Conservation (phyloP, 1,140 invertebrate genomes). For the Argopecten irradians region DNA sequence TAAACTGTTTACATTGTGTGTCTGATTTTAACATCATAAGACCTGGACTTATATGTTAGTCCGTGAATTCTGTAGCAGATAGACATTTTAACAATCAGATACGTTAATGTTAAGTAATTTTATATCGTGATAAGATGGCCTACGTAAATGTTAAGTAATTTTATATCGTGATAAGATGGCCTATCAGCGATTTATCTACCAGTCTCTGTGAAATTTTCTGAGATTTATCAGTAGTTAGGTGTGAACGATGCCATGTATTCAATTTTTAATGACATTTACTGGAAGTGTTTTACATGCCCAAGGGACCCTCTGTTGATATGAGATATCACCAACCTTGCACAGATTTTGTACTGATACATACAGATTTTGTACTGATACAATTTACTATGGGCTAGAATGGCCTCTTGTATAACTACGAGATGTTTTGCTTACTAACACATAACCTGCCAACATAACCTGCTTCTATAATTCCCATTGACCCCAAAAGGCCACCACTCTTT, state of each 20-base stretch:
- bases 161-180: neutral
- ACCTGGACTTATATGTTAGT: neutral
- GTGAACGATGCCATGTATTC: neutral
- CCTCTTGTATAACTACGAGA: no score
- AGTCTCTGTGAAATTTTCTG: neutral
- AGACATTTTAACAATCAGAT: neutral
- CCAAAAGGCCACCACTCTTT: no score
- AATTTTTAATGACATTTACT: neutral
- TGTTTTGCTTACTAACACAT: no score
- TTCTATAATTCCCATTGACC: no score
- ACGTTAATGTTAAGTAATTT: conserved; percentile 10
- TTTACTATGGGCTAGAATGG: no score
- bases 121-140: neutral
- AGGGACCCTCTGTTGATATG: neutral
- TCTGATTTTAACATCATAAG: neutral
- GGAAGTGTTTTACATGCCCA: neutral
- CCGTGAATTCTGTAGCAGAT: no score
- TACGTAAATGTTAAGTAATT: conserved; percentile 23
- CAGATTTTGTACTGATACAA: no score
- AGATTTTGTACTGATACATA: no score
- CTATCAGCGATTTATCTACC: neutral
- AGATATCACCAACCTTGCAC: no score
- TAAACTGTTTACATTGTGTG: neutral
- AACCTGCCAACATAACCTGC: no score
- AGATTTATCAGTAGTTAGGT: neutral